These are phyloP conservation scores for Capromys pilorides DNA, from an alignment of 2,797 vertebrate genomes.

Conservation along the genomic window DNA sequence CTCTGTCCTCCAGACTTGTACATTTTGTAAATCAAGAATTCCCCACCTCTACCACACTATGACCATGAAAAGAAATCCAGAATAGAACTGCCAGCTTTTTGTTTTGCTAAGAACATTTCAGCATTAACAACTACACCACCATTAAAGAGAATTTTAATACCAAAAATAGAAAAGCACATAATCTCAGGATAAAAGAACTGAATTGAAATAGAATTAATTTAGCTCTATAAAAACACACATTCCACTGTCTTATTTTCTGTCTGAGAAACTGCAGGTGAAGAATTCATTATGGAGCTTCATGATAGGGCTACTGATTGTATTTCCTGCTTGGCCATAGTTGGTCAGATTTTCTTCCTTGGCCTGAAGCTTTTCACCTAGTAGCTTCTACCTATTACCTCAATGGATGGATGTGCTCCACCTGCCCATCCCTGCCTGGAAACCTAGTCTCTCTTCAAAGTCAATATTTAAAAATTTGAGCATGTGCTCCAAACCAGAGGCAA, in stretches of 20 bases:
- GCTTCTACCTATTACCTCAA: not conserved
- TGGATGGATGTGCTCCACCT: not conserved
- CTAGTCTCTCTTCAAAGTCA: slow-evolving; percentile 1
- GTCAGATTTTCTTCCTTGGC: slow-evolving; percentile 9
- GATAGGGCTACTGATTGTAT: not conserved
- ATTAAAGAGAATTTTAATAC: slow-evolving; percentile 42
- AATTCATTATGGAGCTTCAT: slow-evolving; percentile 16
- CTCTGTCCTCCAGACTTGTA: not conserved
- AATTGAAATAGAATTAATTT: slow-evolving; percentile 36
- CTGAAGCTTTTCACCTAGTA: not conserved
- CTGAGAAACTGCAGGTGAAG: not conserved
- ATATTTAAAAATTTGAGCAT: not conserved
- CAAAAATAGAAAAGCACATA: not conserved
- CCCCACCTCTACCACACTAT: not conserved
- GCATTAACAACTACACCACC: not conserved
- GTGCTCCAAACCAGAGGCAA: not conserved
- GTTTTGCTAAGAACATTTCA: slow-evolving; percentile 31
- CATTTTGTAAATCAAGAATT: not conserved
- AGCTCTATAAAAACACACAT: slow-evolving; percentile 45
- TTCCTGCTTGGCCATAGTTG: not conserved
- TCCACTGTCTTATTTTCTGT: slow-evolving; percentile 1
- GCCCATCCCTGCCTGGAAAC: not conserved
- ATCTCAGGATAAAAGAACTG: slow-evolving; percentile 29
- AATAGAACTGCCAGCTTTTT: not conserved
- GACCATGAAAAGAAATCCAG: not conserved